Percentiles rank a stretch among this genome's conserved stretches.
Evolutionary conservation across 2,113 vertebrate genomes (phyloP).

Genomic region (Urocolius indicus): DNA sequence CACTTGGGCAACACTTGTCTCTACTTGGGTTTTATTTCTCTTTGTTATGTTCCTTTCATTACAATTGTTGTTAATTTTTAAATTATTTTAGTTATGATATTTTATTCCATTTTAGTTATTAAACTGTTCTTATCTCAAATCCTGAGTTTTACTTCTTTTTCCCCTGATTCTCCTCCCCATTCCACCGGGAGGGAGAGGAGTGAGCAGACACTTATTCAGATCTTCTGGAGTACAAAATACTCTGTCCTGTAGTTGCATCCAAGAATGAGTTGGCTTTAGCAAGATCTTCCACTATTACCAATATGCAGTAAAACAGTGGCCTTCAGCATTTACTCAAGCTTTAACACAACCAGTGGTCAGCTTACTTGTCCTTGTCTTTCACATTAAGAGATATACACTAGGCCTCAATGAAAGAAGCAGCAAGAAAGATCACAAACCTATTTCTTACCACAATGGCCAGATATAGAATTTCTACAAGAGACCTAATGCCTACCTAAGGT

Average conservation of each 20-base stretch:
- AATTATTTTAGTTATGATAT: too few relatives aligned
- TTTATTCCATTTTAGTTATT: too few relatives aligned
- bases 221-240: background rate
- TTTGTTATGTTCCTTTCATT: too few relatives aligned
- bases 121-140: too few relatives aligned
- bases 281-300: background rate
- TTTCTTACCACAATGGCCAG: background rate
- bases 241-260: background rate
- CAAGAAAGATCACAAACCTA: background rate
- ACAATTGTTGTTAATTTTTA: too few relatives aligned
- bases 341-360: background rate
- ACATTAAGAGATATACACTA: background rate
- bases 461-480: background rate
- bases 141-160: too few relatives aligned
- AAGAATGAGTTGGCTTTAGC: background rate
- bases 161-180: too few relatives aligned
- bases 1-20: too few relatives aligned
- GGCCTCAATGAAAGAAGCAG: background rate
- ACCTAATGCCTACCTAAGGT: background rate
- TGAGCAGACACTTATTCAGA: background rate
- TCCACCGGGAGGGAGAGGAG: too few relatives aligned
- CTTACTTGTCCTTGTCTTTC: background rate
- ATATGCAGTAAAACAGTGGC: background rate
- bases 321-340: background rate
- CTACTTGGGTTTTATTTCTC: too few relatives aligned